Conservation (phyloP, 2,113 vertebrate species). For the Peromyscus californicus region DNA sequence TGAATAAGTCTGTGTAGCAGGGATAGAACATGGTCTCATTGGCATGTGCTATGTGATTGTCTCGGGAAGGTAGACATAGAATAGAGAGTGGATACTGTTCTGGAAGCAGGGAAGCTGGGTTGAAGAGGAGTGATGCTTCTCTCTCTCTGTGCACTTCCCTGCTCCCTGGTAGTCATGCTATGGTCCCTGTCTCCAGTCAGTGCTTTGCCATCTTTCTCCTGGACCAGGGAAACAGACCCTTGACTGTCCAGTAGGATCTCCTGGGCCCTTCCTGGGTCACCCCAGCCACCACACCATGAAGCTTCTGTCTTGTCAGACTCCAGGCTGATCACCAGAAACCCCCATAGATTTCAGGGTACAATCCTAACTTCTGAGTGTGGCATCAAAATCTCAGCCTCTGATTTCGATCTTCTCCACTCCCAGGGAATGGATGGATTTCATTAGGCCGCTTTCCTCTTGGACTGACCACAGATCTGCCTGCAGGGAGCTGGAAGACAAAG, state of each 20-base stretch:
- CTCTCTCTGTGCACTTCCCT: background rate
- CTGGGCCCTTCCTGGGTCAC: background rate
- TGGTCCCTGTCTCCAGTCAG: background rate
- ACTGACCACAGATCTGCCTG: background rate
- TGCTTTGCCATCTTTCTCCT: background rate
- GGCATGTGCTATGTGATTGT: background rate
- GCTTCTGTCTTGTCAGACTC: background rate
- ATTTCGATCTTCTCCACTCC: background rate
- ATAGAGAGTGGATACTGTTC: background rate
- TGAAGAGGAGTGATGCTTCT: background rate
- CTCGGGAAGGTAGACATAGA: background rate
- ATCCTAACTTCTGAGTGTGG: background rate
- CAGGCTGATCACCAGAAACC: background rate
- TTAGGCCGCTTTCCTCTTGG: fast-evolving
- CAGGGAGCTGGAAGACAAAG: background rate
- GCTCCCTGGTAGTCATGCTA: background rate
- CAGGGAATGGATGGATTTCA: background rate
- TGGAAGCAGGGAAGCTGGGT: background rate
- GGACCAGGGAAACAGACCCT: background rate
- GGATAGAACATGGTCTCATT: background rate
- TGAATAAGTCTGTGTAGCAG: background rate
- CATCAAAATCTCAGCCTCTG: background rate
- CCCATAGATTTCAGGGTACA: background rate
- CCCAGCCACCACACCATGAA: background rate
- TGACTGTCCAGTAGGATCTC: background rate